phyloP scores from a whole-genome alignment of 2,113 vertebrate species.

The Cinclus mexicanus region DNA sequence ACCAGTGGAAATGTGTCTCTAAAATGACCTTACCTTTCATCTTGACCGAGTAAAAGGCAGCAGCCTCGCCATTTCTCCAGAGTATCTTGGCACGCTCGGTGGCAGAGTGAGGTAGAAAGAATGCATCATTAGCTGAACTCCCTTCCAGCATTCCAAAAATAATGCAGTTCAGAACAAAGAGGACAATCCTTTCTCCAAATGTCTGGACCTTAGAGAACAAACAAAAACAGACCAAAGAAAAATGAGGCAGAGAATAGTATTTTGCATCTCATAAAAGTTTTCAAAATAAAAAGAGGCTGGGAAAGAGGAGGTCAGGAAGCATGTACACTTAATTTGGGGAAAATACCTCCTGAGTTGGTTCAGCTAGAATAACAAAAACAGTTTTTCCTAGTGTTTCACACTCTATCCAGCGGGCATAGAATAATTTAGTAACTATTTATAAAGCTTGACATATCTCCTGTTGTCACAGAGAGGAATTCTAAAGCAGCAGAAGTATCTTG shows the following conservation, averaged over 20 bases:
- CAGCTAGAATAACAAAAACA: neutral
- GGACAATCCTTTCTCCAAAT: slow-evolving; percentile 85
- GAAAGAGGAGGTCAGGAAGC: neutral
- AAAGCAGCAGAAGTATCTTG: neutral
- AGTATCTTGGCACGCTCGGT: slow-evolving; percentile 86
- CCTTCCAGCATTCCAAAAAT: slow-evolving; percentile 84
- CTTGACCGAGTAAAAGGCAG: slow-evolving; percentile 90
- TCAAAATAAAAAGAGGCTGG: neutral
- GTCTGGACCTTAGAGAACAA: slow-evolving; percentile 82
- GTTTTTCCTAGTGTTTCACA: neutral
- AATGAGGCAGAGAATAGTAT: neutral
- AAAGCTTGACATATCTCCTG: neutral
- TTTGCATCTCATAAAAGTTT: neutral
- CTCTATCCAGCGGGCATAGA: neutral
- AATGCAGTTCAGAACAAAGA: slow-evolving; percentile 88
- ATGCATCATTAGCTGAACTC: slow-evolving; percentile 67
- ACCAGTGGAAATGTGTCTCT: neutral
- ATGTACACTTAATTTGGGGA: neutral
- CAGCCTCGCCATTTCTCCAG: slow-evolving; percentile 83
- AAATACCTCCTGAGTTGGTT: slow-evolving; percentile 14
- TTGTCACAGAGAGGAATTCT: slow-evolving; percentile 8
- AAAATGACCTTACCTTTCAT: slow-evolving; percentile 80
- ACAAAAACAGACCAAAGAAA: slow-evolving; percentile 40
- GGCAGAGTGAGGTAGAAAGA: slow-evolving; percentile 84
- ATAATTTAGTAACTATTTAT: slow-evolving; percentile 16